phyloP scores from a whole-genome alignment of 2,888 invertebrate species.

The Brenthis daphne region DNA sequence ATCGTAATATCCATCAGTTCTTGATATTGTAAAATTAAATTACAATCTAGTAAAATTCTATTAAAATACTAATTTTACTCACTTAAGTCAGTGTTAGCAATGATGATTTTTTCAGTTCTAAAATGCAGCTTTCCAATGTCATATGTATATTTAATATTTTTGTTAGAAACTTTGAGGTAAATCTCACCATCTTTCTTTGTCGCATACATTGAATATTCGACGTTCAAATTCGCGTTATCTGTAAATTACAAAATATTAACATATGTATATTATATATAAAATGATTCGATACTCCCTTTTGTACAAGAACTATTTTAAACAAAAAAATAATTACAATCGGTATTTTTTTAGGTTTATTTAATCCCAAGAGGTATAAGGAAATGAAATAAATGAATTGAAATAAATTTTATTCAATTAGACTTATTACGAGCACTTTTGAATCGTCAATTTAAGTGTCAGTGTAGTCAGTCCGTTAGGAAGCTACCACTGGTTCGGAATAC shows the following conservation, averaged over 20 bases:
- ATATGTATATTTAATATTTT: conserved; percentile 49
- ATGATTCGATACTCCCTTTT: too few species aligned
- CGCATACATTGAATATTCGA: conserved; percentile 48
- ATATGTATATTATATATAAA: neutral
- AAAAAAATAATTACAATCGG: too few species aligned
- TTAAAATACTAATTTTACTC: conserved; percentile 33
- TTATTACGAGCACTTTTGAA: too few species aligned
- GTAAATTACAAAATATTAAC: conserved; percentile 7
- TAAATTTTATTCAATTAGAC: too few species aligned
- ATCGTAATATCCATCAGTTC: neutral
- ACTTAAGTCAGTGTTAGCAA: conserved; percentile 45
- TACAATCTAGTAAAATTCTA: neutral
- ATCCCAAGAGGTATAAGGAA: too few species aligned
- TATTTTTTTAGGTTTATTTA: too few species aligned
- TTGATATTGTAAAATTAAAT: neutral
- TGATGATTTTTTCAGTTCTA: conserved; percentile 37
- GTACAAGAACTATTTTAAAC: too few species aligned
- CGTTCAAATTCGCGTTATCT: conserved; percentile 45
- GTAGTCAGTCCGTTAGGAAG: too few species aligned
- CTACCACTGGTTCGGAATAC: too few species aligned
- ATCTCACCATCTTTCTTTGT: conserved; percentile 53
- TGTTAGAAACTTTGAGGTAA: conserved; percentile 50
- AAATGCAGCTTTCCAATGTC: conserved; percentile 49
- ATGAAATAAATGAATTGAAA: too few species aligned
- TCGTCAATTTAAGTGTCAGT: too few species aligned